Conservation (phyloP, 1,140 invertebrate genomes). For the Sesamia nonagrioides region DNA sequence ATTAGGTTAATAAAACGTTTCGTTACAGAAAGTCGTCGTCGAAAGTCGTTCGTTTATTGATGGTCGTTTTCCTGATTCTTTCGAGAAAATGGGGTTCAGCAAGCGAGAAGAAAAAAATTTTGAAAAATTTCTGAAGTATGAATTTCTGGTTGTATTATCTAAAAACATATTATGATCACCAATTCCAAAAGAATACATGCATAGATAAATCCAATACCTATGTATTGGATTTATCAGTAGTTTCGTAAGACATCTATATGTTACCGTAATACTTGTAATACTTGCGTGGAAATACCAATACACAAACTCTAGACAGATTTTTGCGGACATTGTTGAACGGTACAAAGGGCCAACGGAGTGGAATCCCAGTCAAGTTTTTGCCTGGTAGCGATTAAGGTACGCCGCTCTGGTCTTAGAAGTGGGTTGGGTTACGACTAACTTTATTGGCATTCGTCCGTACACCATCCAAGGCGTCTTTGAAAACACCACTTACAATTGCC, state of each 20-base stretch:
- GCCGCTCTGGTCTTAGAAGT: constrained; percentile 64
- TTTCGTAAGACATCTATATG: too few relatives aligned
- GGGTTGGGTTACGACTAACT: constrained; percentile 68
- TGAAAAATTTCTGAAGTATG: constrained; percentile 7
- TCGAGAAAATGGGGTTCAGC: constrained; percentile 18
- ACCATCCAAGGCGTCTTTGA: constrained; percentile 50
- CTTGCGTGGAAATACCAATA: not conserved
- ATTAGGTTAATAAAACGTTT: constrained; percentile 43
- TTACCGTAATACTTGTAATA: too few relatives aligned
- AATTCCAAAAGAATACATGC: too few relatives aligned
- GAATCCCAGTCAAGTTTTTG: constrained; percentile 74
- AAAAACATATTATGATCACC: too few relatives aligned
- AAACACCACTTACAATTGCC: constrained; percentile 56
- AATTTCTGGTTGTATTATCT: not conserved
- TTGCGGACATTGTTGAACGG: constrained; percentile 66
- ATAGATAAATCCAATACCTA: too few relatives aligned
- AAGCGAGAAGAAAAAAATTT: too few relatives aligned
- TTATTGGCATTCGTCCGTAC: constrained; percentile 56
- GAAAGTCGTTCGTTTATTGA: constrained; percentile 34
- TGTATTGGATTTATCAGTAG: too few relatives aligned
- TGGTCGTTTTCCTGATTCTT: constrained; percentile 19
- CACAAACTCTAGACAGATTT: constrained; percentile 33
- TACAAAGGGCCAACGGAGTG: constrained; percentile 59
- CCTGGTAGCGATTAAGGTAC: constrained; percentile 73
- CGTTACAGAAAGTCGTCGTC: constrained; percentile 33